Evolutionary conservation across 1,140 invertebrate species (phyloP).

Genomic region (Cardiocondyla obscurior): DNA sequence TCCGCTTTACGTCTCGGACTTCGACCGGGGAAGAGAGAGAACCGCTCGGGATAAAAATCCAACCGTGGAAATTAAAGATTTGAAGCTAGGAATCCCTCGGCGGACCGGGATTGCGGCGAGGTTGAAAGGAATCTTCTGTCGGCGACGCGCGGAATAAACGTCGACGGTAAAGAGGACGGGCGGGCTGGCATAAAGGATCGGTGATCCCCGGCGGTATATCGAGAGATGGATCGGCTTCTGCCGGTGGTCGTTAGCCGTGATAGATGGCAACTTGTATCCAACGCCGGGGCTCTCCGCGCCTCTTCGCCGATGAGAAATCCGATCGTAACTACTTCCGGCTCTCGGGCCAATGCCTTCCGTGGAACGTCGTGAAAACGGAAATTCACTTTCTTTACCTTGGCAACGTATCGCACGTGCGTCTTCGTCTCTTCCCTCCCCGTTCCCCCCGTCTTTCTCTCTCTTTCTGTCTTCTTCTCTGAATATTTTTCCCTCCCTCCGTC

Average conservation of each 20-base stretch:
- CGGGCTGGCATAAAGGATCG: constrained; percentile 16
- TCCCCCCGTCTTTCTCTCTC: constrained; percentile 18
- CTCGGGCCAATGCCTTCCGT: constrained; percentile 58
- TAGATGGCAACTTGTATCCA: constrained; percentile 68
- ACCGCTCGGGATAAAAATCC: too few species aligned
- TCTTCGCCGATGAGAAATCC: constrained; percentile 72
- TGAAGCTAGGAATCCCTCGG: background rate
- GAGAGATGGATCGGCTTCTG: constrained; percentile 65
- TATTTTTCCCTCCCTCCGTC: background rate
- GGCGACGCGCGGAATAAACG: background rate
- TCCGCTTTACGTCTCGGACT: too few species aligned
- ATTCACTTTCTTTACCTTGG: constrained; percentile 72
- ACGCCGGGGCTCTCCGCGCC: constrained; percentile 25
- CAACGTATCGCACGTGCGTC: constrained; percentile 28
- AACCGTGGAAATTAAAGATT: background rate
- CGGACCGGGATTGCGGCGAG: background rate
- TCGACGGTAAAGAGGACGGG: constrained; percentile 36
- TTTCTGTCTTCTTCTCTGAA: background rate
- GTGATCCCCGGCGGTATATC: constrained; percentile 58
- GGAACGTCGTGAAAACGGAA: constrained; percentile 68
- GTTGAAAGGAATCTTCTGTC: background rate
- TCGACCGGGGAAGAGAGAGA: background rate
- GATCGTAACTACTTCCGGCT: constrained; percentile 76
- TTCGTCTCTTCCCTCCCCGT: background rate
- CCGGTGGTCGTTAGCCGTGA: constrained; percentile 71